phyloP scores from a whole-genome alignment of 2,888 invertebrate genomes.

The Nysson spinosus region DNA sequence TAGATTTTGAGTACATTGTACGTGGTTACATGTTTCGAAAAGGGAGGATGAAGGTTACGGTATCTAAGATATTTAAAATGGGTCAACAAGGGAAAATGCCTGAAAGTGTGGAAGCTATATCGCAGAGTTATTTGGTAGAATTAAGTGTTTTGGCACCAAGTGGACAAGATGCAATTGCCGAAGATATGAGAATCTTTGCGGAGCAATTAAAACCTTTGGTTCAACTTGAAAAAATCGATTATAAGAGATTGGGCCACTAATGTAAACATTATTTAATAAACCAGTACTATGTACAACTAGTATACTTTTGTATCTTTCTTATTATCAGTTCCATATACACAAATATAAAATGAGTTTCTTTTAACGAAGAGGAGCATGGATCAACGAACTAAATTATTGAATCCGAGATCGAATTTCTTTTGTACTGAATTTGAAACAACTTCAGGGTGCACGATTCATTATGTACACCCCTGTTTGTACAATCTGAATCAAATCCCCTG shows the following conservation, averaged over 20 bases:
- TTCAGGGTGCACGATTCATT: no score
- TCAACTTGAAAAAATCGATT: constrained; percentile 95
- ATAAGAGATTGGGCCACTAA: constrained; percentile 82
- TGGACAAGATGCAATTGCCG: constrained; percentile 96
- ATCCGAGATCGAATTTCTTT: no score
- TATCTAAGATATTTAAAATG: constrained; percentile 95
- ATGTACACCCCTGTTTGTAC: no score
- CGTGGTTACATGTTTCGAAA: constrained; percentile 97
- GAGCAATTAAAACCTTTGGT: constrained; percentile 96
- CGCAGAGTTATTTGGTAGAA: constrained; percentile 95
- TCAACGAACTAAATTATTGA: no score
- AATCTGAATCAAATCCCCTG: no score
- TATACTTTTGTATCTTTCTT: no score
- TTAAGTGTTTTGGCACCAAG: constrained; percentile 93
- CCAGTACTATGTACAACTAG: constrained; percentile 12
- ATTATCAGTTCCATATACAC: no score
- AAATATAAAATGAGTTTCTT: no score
- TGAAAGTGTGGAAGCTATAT: constrained; percentile 89
- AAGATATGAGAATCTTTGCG: constrained; percentile 96
- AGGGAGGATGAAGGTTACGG: constrained; percentile 97
- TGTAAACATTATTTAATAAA: not conserved
- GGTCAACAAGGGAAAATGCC: constrained; percentile 85
- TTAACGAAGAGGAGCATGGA: no score
- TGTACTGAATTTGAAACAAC: no score
- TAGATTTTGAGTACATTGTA: constrained; percentile 96